Base-by-base conservation (phyloP, 2,113 vertebrate species). In the Sander vitreus region DNA sequence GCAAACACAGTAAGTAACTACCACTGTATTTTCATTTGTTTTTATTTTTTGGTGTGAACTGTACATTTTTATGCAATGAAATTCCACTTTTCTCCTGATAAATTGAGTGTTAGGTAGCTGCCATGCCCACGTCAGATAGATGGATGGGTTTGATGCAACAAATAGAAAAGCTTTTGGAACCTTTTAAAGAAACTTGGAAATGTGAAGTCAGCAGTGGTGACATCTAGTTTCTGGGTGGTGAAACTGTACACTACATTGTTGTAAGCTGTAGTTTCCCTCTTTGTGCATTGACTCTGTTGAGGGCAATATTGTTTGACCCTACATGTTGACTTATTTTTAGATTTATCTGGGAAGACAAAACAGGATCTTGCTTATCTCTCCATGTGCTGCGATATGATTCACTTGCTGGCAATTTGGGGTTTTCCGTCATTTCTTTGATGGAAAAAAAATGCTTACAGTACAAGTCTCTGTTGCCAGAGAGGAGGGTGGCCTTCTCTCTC, bases 1-100 rank as follows among this genome's bases (percentile, higher is more conserved):
- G 65, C 58, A 3, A 76, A 57, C 60, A 27, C 80, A 27, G 95
- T 96, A 60, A 95, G 95, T 92, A 43, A 55, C 65, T 6, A 0
- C 43, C 30, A 1, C 57, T 69, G 21, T 16, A 8, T 19, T 73
- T 45, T 5, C 1, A 19, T 36, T 54, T 11, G 39, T 60, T 66
- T n/a, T 7, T 11, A 11, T 16, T 72, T 62, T 69, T 7, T 1
- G 11, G 6, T 23, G 25, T 66, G 19, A 48, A 33, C 10, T 30
- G 12, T 25, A 5, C 19, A 15, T 50, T 36, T 39, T 50, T 36
- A 2, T n/a, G 12, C 67, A 18, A 11, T 60, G 39, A 25, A 74
- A 47, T 67, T 54, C 19, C 30, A 2, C 21, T 72, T 68, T 48
- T 64, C 45, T 64, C n/a, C n/a, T 36, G 43, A 48, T 73, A n/a